Conservation (phyloP, 2,113 vertebrate genomes). For the Odontesthes bonariensis region DNA sequence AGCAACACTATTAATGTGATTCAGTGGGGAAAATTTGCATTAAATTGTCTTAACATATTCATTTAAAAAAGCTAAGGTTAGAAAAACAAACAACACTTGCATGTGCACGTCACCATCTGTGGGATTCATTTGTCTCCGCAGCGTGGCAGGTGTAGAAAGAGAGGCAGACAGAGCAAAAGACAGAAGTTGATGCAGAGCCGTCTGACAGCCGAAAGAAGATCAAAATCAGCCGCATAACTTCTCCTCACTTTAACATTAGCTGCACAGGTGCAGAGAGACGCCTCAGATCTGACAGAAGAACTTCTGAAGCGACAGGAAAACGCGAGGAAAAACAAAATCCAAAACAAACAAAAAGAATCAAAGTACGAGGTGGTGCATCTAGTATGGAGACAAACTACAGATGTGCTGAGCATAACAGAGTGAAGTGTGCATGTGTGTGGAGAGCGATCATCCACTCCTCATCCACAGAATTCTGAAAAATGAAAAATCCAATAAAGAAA, state of each 20-base stretch:
- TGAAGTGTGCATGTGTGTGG: neutral
- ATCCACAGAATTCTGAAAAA: slow-evolving; percentile 34
- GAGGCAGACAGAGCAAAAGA: slow-evolving; percentile 39
- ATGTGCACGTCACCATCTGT: slow-evolving; percentile 13
- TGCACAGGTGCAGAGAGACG: slow-evolving; percentile 17
- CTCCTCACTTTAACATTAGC: slow-evolving; percentile 18
- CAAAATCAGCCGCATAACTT: slow-evolving; percentile 49
- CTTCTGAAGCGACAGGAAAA: slow-evolving; percentile 11
- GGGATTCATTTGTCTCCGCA: slow-evolving; percentile 46
- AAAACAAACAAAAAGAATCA: slow-evolving; percentile 45
- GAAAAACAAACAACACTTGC: neutral
- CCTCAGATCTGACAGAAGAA: slow-evolving; percentile 41
- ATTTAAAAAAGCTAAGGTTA: slow-evolving; percentile 9
- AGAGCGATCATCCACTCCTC: neutral
- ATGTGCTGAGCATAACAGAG: neutral
- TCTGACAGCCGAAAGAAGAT: slow-evolving; percentile 51
- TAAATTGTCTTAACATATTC: neutral
- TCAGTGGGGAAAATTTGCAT: neutral
- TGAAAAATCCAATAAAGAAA: slow-evolving; percentile 31
- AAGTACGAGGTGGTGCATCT: slow-evolving; percentile 26
- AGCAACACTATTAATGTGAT: neutral
- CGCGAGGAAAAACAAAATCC: slow-evolving; percentile 6
- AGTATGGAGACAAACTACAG: slow-evolving; percentile 30
- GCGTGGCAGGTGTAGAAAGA: slow-evolving; percentile 17
- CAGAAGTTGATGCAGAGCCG: slow-evolving; percentile 14